A percentile compares a stretch with the other conserved stretches of the same genome.
phyloP scores from a whole-genome alignment of 2,797 vertebrate species.

The Siniperca scherzeri region DNA sequence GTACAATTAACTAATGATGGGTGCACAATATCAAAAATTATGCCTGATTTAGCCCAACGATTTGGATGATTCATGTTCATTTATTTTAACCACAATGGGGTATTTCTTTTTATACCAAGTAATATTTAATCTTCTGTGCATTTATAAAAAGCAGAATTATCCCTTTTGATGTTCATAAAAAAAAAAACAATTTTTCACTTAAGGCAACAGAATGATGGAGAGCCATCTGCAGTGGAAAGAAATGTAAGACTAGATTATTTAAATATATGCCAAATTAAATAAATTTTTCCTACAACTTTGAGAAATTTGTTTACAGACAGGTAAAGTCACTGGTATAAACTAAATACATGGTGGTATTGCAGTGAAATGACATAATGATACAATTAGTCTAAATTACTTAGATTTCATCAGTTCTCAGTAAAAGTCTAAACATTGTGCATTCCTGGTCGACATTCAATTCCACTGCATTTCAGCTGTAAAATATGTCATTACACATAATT shows the following conservation, averaged over 20 bases:
- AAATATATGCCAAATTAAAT: neutral
- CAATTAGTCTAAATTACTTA: too few relatives aligned
- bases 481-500: neutral
- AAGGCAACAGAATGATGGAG: neutral
- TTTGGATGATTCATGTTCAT: slow-evolving; percentile 1
- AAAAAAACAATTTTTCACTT: neutral
- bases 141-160: neutral
- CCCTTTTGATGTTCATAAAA: neutral
- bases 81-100: neutral
- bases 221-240: neutral
- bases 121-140: neutral
- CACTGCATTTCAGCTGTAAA: neutral
- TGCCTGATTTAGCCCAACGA: neutral
- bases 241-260: neutral
- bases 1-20: neutral
- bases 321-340: neutral
- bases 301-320: neutral
- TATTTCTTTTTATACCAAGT: neutral
- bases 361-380: neutral
- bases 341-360: neutral
- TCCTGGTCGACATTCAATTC: neutral
- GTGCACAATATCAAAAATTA: neutral
- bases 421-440: neutral
- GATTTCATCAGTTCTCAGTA: neutral
- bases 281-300: neutral